A percentile compares a stretch with the other conserved stretches of the same genome.
Evolutionary conservation across 2,113 vertebrate species (phyloP).

Genomic region (Carlito syrichta): DNA sequence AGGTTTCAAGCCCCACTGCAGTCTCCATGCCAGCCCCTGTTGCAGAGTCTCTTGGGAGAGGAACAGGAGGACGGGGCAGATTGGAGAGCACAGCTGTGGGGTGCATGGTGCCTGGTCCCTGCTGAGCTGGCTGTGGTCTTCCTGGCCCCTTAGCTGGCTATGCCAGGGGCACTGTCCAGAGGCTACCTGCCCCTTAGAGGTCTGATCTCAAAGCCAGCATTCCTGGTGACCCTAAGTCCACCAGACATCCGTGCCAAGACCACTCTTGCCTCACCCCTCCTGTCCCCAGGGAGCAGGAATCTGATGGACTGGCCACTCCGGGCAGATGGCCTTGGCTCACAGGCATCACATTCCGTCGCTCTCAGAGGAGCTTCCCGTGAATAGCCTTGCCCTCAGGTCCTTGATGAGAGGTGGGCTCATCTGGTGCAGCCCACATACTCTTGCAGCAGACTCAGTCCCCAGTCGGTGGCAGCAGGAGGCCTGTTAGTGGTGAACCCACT

Average conservation of each 20-base stretch:
- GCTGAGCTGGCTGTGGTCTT: neutral
- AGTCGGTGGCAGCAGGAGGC: no score
- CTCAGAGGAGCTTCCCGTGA: no score
- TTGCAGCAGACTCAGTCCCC: no score
- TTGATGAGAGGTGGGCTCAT: neutral
- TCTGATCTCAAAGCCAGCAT: neutral
- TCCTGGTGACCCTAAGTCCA: neutral
- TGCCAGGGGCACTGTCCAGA: neutral
- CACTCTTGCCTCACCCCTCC: neutral
- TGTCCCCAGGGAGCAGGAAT: neutral
- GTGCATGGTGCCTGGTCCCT: neutral
- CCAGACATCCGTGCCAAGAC: neutral
- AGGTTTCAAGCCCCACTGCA: neutral
- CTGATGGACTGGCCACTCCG: no score
- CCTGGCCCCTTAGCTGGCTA: rapidly evolving
- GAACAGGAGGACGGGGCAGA: no score
- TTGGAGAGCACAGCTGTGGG: no score
- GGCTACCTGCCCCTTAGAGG: neutral
- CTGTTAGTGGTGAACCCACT: no score
- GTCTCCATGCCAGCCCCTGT: neutral
- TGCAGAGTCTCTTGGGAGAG: neutral
- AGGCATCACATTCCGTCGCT: neutral
- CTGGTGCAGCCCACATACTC: neutral
- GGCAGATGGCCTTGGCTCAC: neutral
- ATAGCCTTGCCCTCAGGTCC: neutral